Percentiles rank a stretch among this genome's conserved stretches.
phyloP scores from a whole-genome alignment of 2,113 vertebrate genomes.

The Lagopus leucura region DNA sequence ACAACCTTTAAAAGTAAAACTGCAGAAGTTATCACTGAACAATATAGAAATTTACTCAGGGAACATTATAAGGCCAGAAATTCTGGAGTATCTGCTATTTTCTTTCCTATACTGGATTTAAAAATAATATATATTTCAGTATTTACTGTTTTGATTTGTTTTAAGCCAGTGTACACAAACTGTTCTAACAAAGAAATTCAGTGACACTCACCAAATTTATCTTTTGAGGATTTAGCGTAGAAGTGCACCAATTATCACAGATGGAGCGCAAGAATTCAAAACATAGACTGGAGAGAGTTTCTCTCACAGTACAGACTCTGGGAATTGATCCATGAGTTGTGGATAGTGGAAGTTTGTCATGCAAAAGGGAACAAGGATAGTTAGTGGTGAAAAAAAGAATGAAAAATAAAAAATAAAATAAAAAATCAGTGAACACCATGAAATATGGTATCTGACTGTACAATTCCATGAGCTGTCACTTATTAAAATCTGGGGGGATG shows the following conservation, averaged over 20 bases:
- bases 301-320: background rate
- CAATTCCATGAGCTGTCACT: background rate
- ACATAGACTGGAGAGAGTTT: accelerated
- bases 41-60: background rate
- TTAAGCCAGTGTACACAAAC: background rate
- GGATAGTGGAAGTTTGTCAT: background rate
- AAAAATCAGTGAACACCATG: background rate
- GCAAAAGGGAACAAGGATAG: background rate
- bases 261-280: background rate
- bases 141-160: background rate
- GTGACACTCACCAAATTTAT: background rate
- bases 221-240: background rate
- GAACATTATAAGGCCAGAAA: background rate
- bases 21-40: accelerated
- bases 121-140: background rate
- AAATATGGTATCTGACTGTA: background rate
- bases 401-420: too few relatives aligned
- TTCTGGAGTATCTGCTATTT: background rate
- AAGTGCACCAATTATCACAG: accelerated
- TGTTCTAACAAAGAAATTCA: background rate
- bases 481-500: background rate
- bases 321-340: accelerated
- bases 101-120: accelerated
- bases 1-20: background rate
- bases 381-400: too few relatives aligned